Evolutionary conservation across 2,797 vertebrate species (phyloP).

Genomic region (Coluber constrictor): DNA sequence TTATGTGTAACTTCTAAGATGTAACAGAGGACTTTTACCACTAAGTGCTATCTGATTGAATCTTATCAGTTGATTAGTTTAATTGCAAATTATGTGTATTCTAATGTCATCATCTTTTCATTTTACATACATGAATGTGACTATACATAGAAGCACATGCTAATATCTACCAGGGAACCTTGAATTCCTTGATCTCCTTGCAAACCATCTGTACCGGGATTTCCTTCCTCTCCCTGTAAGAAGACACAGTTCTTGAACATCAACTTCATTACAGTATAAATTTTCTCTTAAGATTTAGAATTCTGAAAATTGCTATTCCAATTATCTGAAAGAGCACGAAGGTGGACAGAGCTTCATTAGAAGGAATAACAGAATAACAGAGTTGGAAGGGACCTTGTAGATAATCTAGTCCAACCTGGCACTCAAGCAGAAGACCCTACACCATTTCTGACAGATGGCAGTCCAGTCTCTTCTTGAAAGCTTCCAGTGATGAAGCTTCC

Average conservation of each 20-base stretch:
- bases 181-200: conserved; percentile 34
- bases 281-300: background rate
- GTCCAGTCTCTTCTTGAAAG: too few relatives aligned
- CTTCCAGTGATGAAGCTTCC: too few relatives aligned
- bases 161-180: conserved; percentile 42
- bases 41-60: background rate
- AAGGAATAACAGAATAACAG: background rate
- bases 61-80: background rate
- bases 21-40: background rate
- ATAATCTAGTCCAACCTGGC: too few relatives aligned
- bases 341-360: background rate
- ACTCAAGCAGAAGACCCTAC: too few relatives aligned
- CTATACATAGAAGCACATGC: background rate
- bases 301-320: background rate
- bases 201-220: conserved; percentile 15
- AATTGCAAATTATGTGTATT: background rate
- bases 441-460: too few relatives aligned
- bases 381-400: too few relatives aligned
- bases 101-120: background rate
- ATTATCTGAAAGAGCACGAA: background rate
- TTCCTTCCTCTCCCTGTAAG: conserved; percentile 41
- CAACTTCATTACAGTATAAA: background rate
- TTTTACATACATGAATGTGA: background rate
- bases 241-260: background rate
- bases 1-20: background rate